Evolutionary conservation across 23 tunicate species (phyloP).

Genomic region (Corella eumyota): DNA sequence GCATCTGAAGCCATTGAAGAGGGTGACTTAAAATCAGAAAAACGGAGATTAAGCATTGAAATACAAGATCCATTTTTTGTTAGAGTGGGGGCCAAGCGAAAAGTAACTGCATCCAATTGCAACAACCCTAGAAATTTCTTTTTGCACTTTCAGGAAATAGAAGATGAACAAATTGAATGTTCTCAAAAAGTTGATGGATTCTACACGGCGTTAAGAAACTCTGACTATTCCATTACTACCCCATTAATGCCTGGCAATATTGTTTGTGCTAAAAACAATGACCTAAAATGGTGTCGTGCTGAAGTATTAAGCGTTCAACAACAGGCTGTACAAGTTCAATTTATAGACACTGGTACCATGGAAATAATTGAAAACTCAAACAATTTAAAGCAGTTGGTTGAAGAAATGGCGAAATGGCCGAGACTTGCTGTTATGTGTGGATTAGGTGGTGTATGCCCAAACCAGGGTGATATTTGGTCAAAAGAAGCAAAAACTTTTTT

Average conservation of each 20-base stretch:
- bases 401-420: slow-evolving; percentile 45
- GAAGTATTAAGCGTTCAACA: neutral
- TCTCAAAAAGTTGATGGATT: slow-evolving; percentile 31
- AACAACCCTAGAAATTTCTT: slow-evolving; percentile 28
- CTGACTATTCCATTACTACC: slow-evolving; percentile 37
- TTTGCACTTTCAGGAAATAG: slow-evolving; percentile 12
- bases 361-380: slow-evolving; percentile 18
- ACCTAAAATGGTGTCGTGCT: slow-evolving; percentile 57
- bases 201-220: slow-evolving; percentile 60
- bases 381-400: slow-evolving; percentile 39
- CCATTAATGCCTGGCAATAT: slow-evolving; percentile 25
- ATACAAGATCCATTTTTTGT: slow-evolving; percentile 9
- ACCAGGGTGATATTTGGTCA: slow-evolving; percentile 7
- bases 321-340: slow-evolving; percentile 25
- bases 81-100: slow-evolving; percentile 6
- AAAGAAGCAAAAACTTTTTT: neutral
- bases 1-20: neutral
- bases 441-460: slow-evolving; percentile 26
- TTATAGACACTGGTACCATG: slow-evolving; percentile 38
- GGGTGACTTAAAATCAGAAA: no score
- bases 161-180: slow-evolving; percentile 7
- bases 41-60: neutral
- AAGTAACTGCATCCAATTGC: slow-evolving; percentile 7
- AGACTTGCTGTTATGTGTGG: slow-evolving; percentile 38
- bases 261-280: slow-evolving; percentile 37